phyloP scores from a whole-genome alignment of 1,140 invertebrate species.

The Drosophila melanogaster region DNA sequence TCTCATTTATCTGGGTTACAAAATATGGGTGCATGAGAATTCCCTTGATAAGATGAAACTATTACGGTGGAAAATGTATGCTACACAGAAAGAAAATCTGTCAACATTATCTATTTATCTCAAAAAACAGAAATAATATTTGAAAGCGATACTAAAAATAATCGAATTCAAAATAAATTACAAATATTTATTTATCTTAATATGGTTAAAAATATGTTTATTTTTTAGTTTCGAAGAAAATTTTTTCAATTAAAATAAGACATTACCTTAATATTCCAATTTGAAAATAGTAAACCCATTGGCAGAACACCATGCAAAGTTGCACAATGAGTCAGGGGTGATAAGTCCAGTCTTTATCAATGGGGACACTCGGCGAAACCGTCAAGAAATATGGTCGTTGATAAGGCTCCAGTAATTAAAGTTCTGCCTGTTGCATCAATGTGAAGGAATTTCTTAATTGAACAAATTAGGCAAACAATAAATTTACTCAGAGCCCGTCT shows the following conservation, averaged over 20 bases:
- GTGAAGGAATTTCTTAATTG: constrained; percentile 27
- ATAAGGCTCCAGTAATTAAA: constrained; percentile 12
- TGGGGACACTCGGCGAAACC: constrained; percentile 11
- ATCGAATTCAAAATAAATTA: no score
- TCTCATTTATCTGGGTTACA: no score
- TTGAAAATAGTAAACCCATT: no score
- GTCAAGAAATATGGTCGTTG: constrained; percentile 16
- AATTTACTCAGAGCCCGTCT: constrained; percentile 7
- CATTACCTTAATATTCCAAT: no score
- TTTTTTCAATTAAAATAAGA: no score
- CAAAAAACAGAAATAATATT: no score
- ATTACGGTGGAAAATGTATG: not conserved
- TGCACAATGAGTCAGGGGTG: constrained; percentile 22
- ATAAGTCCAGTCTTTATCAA: constrained; percentile 29
- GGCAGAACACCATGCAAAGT: not conserved
- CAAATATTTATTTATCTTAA: no score
- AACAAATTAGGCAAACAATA: constrained; percentile 42
- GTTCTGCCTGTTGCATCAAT: constrained; percentile 32
- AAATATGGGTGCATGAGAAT: not conserved
- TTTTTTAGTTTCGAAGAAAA: no score
- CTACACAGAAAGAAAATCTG: not conserved
- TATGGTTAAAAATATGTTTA: no score
- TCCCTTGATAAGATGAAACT: not conserved
- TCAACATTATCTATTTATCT: no score
- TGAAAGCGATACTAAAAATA: no score